These are phyloP conservation scores for Aphis gossypii DNA, from an alignment of 1,140 invertebrate genomes.

Conservation along the genomic window DNA sequence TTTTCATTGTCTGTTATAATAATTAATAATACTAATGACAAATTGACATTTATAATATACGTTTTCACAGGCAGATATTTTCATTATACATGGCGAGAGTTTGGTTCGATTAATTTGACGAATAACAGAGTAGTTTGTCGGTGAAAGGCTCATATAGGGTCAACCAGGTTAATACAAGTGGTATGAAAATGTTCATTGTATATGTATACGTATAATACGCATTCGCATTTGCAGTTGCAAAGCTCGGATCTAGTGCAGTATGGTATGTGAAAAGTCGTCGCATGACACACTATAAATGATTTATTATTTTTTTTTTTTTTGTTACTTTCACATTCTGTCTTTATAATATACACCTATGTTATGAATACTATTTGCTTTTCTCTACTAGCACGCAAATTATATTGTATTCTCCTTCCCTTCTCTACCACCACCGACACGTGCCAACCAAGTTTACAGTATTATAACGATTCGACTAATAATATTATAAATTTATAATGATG, in stretches of 20 bases:
- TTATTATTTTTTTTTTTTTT: background rate
- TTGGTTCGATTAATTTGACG: conserved; percentile 38
- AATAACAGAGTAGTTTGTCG: background rate
- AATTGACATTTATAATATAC: background rate
- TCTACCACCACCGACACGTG: no score
- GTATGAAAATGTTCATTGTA: no score
- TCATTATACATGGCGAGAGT: background rate
- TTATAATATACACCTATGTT: no score
- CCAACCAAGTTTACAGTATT: no score
- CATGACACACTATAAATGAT: background rate
- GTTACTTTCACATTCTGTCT: background rate
- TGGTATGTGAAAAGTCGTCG: background rate
- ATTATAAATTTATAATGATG: no score
- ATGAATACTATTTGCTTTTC: no score
- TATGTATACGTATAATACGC: background rate
- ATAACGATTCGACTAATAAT: no score
- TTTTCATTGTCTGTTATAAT: background rate
- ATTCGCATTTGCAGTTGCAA: background rate
- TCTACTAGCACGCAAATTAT: no score
- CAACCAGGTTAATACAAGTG: background rate
- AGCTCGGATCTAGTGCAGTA: background rate
- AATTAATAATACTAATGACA: background rate
- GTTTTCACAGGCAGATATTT: background rate
- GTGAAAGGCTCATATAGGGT: background rate
- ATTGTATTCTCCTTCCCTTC: no score